Conservation (phyloP, 2,888 invertebrate species). For the Protodeltote pygarga region DNA sequence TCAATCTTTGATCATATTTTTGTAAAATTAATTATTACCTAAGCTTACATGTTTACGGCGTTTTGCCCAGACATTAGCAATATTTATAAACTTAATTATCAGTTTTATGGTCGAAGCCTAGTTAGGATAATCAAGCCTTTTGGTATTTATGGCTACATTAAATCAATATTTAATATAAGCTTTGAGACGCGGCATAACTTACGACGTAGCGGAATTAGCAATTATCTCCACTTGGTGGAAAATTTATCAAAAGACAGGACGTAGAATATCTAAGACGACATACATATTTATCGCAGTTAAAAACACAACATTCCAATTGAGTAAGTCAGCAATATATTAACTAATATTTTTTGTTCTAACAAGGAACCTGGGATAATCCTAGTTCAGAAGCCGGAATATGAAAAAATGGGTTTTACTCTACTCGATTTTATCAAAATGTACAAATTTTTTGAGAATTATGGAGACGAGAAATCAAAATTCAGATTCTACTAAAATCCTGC, state of each 20-base stretch:
- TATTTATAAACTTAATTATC: slow-evolving; percentile 22
- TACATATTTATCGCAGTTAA: slow-evolving; percentile 24
- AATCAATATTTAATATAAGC: slow-evolving; percentile 22
- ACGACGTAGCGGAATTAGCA: slow-evolving; percentile 28
- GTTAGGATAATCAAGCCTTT: slow-evolving; percentile 19
- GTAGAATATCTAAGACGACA: slow-evolving; percentile 19
- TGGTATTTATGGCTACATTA: slow-evolving; percentile 23
- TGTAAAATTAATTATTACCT: no score
- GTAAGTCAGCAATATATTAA: slow-evolving; percentile 1
- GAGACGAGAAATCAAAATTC: no score
- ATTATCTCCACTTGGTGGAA: slow-evolving; percentile 19
- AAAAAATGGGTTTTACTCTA: no score
- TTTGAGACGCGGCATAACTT: slow-evolving; percentile 16
- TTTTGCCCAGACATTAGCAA: neutral
- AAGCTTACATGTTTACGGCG: no score
- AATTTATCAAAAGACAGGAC: slow-evolving; percentile 24
- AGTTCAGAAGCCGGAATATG: no score
- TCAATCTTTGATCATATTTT: no score
- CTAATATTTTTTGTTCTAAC: no score
- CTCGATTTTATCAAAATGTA: no score
- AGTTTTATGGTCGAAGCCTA: slow-evolving; percentile 19
- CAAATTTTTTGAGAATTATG: no score
- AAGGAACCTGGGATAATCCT: no score
- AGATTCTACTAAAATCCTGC: no score
- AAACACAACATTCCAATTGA: slow-evolving; percentile 35